Percentiles rank a stretch among this genome's conserved stretches.
These are phyloP conservation scores for Pyrocephalus nanus DNA, from an alignment of 2,797 vertebrate genomes.

Conservation along the genomic window DNA sequence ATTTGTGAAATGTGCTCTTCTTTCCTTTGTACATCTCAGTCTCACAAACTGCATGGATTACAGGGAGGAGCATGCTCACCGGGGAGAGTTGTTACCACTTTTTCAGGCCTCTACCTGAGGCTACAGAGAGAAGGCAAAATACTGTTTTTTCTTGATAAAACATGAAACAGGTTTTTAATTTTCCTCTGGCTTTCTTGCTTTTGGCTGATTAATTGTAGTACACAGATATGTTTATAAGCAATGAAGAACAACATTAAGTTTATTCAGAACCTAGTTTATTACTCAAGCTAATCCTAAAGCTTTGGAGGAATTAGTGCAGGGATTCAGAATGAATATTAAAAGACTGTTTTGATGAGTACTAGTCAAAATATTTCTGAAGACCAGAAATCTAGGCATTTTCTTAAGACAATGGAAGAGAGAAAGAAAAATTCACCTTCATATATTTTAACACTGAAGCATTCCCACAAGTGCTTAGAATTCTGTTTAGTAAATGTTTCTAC, in stretches of 20 bases:
- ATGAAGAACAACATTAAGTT: background rate
- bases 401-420: background rate
- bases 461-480: background rate
- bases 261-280: conserved; percentile 18
- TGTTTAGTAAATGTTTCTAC: background rate
- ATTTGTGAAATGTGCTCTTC: background rate
- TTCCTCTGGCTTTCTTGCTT: conserved; percentile 30
- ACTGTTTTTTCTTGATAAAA: conserved; percentile 37
- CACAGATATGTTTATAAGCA: conserved; percentile 6
- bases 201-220: background rate
- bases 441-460: background rate
- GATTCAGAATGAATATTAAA: conserved; percentile 31
- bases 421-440: background rate
- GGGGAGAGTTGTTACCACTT: background rate
- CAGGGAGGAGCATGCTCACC: background rate
- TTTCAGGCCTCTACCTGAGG: background rate
- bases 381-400: background rate
- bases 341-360: background rate
- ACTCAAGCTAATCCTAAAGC: conserved; percentile 21
- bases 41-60: background rate
- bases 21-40: background rate
- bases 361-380: conserved; percentile 1
- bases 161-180: background rate
- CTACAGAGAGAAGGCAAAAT: background rate
- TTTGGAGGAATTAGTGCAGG: background rate